Conservation (phyloP, 2,113 vertebrate species). For the Monopterus albus region DNA sequence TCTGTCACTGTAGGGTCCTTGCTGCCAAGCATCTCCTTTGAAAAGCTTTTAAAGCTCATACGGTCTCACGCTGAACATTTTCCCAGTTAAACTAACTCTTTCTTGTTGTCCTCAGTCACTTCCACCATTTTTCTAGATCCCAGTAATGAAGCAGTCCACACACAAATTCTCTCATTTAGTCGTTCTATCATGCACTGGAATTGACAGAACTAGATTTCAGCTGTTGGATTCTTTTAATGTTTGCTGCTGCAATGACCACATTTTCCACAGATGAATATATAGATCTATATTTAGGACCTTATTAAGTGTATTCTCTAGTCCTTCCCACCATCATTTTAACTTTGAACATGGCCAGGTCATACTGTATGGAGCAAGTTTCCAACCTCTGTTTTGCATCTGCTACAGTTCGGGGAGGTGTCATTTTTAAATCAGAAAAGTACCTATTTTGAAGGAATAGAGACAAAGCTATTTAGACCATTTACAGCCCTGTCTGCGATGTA, state of each 20-base stretch:
- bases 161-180: not conserved
- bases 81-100: slow-evolving; percentile 43
- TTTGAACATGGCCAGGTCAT: no score
- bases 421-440: not conserved
- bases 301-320: no score
- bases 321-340: no score
- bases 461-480: slow-evolving; percentile 18
- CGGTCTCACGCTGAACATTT: slow-evolving; percentile 46
- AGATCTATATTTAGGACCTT: no score
- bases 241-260: not conserved
- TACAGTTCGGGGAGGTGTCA: no score
- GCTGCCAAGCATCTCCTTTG: slow-evolving; percentile 67
- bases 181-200: not conserved
- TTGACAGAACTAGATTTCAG: not conserved
- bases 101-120: slow-evolving; percentile 11
- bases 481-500: slow-evolving; percentile 23
- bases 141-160: not conserved
- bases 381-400: no score
- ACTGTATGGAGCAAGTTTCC: no score
- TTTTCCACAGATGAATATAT: not conserved
- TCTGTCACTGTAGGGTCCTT: slow-evolving; percentile 73
- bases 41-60: slow-evolving; percentile 59
- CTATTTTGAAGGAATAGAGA: slow-evolving; percentile 15
- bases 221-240: not conserved
- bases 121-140: slow-evolving; percentile 7